Evolutionary conservation across 2,797 vertebrate species (phyloP), one percentile per base, ranked within the genome.

Genomic region (Ptychadena robeensis): DNA sequence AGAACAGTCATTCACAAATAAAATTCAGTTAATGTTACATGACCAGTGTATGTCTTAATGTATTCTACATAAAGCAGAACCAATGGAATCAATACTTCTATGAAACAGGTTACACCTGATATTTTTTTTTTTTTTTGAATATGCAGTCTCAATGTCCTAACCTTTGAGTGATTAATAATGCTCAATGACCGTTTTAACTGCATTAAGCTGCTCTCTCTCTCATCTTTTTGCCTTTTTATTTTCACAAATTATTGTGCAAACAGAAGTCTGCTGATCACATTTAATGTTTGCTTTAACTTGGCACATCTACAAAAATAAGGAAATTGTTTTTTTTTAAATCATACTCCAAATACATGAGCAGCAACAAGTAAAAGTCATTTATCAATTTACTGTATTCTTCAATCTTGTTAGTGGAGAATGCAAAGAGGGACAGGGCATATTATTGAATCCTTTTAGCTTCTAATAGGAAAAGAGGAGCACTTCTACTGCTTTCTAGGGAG

Each of bases 361-460:
- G 92, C 90, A 92, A 91, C 89, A 91, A 90, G 89, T 89, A 91
- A 92, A 92, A 93, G 92, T 94, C 91, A 92, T 93, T 94, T 82
- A 94, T 93, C 93, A 94, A 94, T 95, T 94, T 94, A 91, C 91
- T 53, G 44, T 53, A 7, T 94, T 95, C 94, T 61, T 91, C 93
- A 93, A 93, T 94, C 92, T 89, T 91, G 90, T 87, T 88, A 92
- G 90, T 91, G 87, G 32, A 59, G 72, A 82, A 74, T 34, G 72
- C 40, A 86, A 91, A 87, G 89, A 86, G 87, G 87, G 88, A 88
- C 86, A 93, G 92, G 92, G 90, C 91, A 91, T 90, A 90, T 91
- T 91, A 91, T 91, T 89, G 91, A 93, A 91, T 93, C 93, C 88
- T 87, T 87, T 90, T 87, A 88, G 87, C 88, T 88, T 84, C 87